These are phyloP conservation scores for Pseudoips prasinana DNA, from an alignment of 2,888 invertebrate species.

Conservation along the genomic window DNA sequence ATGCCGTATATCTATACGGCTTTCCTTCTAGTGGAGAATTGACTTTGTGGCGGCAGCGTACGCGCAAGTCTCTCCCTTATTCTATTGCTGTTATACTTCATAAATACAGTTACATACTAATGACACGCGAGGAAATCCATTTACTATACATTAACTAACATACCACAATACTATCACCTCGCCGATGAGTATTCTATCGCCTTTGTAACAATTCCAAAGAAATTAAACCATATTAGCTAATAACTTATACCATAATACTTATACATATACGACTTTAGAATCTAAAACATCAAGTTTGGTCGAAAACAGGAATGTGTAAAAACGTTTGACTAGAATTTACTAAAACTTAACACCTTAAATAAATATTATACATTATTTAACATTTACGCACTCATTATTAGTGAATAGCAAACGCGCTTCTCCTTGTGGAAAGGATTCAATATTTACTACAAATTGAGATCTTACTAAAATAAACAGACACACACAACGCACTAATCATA, in stretches of 20 bases:
- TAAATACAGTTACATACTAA: slow-evolving; percentile 42
- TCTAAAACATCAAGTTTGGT: slow-evolving; percentile 71
- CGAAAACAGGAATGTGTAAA: slow-evolving; percentile 81
- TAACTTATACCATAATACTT: slow-evolving; percentile 31
- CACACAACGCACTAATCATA: slow-evolving; percentile 38
- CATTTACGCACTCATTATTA: slow-evolving; percentile 58
- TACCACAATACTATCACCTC: slow-evolving; percentile 14
- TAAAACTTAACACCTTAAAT: slow-evolving; percentile 79
- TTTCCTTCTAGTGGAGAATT: not conserved
- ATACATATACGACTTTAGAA: slow-evolving; percentile 31
- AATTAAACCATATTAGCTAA: slow-evolving; percentile 31
- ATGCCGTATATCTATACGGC: too few species aligned
- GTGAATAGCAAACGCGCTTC: slow-evolving; percentile 34
- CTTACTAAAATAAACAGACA: slow-evolving; percentile 51
- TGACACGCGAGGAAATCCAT: slow-evolving; percentile 39
- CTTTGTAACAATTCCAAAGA: slow-evolving; percentile 18
- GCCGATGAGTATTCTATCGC: slow-evolving; percentile 29
- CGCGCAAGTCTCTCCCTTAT: slow-evolving; percentile 29
- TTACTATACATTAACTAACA: slow-evolving; percentile 31
- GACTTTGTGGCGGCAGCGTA: slow-evolving; percentile 19
- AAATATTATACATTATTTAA: slow-evolving; percentile 70
- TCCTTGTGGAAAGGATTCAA: slow-evolving; percentile 36
- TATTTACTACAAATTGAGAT: slow-evolving; percentile 69
- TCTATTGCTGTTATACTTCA: slow-evolving; percentile 27
- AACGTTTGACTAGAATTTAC: slow-evolving; percentile 81